Evolutionary conservation across 2,797 vertebrate species (phyloP), one percentile per base, ranked within the genome.

Genomic region (Acestrorhynchus altus): DNA sequence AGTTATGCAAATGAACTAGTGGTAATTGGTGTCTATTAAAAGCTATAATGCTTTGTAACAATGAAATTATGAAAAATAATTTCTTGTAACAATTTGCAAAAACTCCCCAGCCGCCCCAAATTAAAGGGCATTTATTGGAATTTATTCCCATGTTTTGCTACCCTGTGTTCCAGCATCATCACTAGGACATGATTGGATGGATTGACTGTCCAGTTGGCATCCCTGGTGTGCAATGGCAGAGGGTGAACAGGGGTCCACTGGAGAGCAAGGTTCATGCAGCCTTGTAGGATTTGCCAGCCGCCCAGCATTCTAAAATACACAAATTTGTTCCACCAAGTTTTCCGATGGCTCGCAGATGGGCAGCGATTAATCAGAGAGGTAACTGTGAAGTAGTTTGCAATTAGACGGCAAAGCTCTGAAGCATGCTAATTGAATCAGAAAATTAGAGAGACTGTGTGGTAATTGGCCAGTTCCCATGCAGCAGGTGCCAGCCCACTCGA

Each of bases 391-490:
- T 98, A 98, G 96, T 96, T 97, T 96, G 96, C 96, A 97, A 98
- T 98, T 98, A 99, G 95, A 96, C 95, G 94, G 94, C 94, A 97
- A 98, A 96, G 96, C 98, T 98, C 96, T 97, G 96, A 98, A 97
- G 97, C 97, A 96, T 97, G 96, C 94, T 98, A 99, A 99, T 98
- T 99, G 96, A 99, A 99, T 99, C 96, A 98, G 97, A 99, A 98
- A 98, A 99, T 98, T 96, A 97, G 96, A 96, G 94, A 95, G 95
- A 97, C 95, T 94, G 95, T 94, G 90, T 94, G 94, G 95, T 98
- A 98, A 99, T 98, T 97, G 96, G 96, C 96, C 96, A 94, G 94
- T 95, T 96, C 92, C 95, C 93, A 96, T 97, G 96, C 95, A 98
- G 97, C 98, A 99, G 97, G 98, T 99, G 97, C 96, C 96, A 96